phyloP scores from a whole-genome alignment of 2,888 invertebrate species.

The Nomada ferruginata region DNA sequence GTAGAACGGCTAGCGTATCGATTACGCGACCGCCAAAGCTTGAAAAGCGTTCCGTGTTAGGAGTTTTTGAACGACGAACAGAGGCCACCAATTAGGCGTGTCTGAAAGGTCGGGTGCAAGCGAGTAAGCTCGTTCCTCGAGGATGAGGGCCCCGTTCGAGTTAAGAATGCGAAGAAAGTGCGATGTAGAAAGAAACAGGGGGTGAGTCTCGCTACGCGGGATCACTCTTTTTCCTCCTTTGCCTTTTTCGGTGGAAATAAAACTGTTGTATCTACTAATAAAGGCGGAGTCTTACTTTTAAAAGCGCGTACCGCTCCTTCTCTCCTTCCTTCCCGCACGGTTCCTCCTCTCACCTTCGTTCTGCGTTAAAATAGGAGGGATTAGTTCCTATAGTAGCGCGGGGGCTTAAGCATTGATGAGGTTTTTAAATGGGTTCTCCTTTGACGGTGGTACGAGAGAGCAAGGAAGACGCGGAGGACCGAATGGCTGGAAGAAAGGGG shows the following conservation, averaged over 20 bases:
- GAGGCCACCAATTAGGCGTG: constrained; percentile 61
- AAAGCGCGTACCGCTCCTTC: constrained; percentile 75
- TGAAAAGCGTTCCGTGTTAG: constrained; percentile 33
- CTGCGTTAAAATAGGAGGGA: constrained; percentile 84
- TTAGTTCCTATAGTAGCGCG: constrained; percentile 83
- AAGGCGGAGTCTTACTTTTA: constrained; percentile 82
- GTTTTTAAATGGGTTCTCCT: constrained; percentile 85
- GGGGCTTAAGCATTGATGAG: constrained; percentile 85
- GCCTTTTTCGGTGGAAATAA: constrained; percentile 76
- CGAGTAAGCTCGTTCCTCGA: constrained; percentile 56
- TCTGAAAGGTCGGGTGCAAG: constrained; percentile 33
- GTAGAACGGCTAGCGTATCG: not conserved
- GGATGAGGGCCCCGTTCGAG: constrained; percentile 17
- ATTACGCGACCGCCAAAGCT: constrained; percentile 25
- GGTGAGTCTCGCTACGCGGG: constrained; percentile 50
- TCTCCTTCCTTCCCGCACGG: constrained; percentile 25
- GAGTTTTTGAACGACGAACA: constrained; percentile 37
- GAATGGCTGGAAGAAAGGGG: constrained; percentile 44
- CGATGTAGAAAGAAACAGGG: constrained; percentile 46
- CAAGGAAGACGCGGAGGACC: constrained; percentile 54
- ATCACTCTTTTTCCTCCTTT: constrained; percentile 54
- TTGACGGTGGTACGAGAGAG: constrained; percentile 78
- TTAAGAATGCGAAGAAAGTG: constrained; percentile 26
- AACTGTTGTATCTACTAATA: constrained; percentile 83
- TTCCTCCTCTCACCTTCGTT: constrained; percentile 63